A percentile compares a stretch with the other conserved stretches of the same genome.
Conservation (phyloP, 2,797 vertebrate species). For the Gobio occitaniae region DNA sequence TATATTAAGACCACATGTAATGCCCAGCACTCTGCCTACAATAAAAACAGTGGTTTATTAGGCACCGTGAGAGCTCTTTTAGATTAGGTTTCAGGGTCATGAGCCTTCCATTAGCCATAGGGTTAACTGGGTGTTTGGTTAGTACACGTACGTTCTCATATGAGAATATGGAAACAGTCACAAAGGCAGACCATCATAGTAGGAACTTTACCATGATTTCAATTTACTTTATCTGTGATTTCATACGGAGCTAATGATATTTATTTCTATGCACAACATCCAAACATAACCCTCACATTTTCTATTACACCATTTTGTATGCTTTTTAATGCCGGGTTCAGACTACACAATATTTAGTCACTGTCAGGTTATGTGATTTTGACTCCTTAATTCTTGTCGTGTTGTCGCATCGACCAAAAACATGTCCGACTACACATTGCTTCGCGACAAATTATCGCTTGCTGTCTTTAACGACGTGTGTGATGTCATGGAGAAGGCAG, state of each 20-base stretch:
- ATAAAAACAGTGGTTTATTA: conserved; percentile 77
- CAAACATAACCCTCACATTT: background rate
- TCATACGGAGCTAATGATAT: background rate
- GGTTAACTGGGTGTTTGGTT: conserved; percentile 64
- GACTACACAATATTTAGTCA: too few species aligned
- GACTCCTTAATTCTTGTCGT: too few species aligned
- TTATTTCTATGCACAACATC: background rate
- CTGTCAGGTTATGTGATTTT: too few species aligned
- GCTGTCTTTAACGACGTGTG: too few species aligned
- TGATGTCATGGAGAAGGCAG: too few species aligned
- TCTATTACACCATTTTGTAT: background rate
- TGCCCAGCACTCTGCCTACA: conserved; percentile 67
- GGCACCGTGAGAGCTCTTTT: conserved; percentile 60
- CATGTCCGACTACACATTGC: too few species aligned
- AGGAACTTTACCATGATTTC: background rate
- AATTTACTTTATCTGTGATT: background rate
- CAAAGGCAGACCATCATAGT: background rate
- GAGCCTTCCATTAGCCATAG: conserved; percentile 74
- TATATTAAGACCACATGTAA: conserved; percentile 77
- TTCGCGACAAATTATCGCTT: too few species aligned
- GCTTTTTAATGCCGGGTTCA: background rate
- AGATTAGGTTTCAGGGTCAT: conserved; percentile 74
- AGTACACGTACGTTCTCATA: conserved; percentile 30
- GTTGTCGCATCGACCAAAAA: too few species aligned
- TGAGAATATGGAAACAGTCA: background rate